Evolutionary conservation across 1,140 invertebrate genomes (phyloP).

Genomic region (Cydia splendana): DNA sequence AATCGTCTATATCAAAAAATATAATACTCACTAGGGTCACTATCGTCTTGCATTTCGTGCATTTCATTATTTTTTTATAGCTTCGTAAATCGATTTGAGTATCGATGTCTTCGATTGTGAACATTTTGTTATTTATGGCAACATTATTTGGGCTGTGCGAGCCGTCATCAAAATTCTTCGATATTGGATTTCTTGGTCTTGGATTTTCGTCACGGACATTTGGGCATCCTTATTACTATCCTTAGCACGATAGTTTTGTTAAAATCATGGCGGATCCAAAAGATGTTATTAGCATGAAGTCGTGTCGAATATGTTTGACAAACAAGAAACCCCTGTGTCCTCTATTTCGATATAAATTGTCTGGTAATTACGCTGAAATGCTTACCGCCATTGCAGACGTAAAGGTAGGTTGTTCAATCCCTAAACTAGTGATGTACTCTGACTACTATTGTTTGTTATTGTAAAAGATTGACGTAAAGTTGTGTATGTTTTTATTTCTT

Average conservation of each 20-base stretch:
- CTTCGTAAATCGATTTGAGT: not conserved
- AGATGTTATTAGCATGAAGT: slow-evolving; percentile 58
- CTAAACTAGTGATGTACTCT: slow-evolving; percentile 32
- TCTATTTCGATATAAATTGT: slow-evolving; percentile 72
- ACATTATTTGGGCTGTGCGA: slow-evolving; percentile 17
- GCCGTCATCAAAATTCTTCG: slow-evolving; percentile 8
- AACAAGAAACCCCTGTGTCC: slow-evolving; percentile 71
- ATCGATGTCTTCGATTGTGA: not conserved
- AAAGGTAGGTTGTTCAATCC: slow-evolving; percentile 54
- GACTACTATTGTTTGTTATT: slow-evolving; percentile 21
- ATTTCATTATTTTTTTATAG: too few relatives aligned
- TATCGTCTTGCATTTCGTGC: too few relatives aligned
- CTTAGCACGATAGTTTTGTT: not conserved
- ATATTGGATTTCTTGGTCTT: slow-evolving; percentile 7
- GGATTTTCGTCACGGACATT: not conserved
- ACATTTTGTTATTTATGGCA: slow-evolving; percentile 16
- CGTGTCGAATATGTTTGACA: slow-evolving; percentile 70
- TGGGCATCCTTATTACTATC: slow-evolving; percentile 15
- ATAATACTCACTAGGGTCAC: too few relatives aligned
- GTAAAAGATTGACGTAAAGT: slow-evolving; percentile 14
- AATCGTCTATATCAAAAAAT: too few relatives aligned
- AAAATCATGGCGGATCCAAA: slow-evolving; percentile 50
- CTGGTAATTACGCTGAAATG: slow-evolving; percentile 77
- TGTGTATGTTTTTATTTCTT: slow-evolving; percentile 13
- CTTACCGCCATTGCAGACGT: slow-evolving; percentile 72